Base-by-base conservation (phyloP, 1,140 invertebrate genomes). In the Bombus turneri region DNA sequence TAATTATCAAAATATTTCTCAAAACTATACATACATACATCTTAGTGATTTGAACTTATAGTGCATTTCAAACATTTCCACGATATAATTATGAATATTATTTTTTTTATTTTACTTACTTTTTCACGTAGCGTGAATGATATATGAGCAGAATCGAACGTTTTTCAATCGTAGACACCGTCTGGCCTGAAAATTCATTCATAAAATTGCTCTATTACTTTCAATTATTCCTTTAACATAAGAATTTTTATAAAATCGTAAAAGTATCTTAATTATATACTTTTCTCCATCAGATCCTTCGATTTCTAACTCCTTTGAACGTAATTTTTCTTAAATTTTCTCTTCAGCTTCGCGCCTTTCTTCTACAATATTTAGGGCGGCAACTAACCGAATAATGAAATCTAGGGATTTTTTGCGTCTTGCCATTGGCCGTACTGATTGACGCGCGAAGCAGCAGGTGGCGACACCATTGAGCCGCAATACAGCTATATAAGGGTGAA, bases 381-480 rank as follows among this genome's bases (percentile, higher is more conserved):
- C 43, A 22, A 53, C 28, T 37, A 53, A 41, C 6, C 12, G 43
- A 78, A 79, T 22, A 13, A 31, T 9, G 2, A 2, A 18, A 28
- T 22, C 47, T 69, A 83, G 74, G 41, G 43, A 71, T 47, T 41
- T 69, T 69, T 79, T 15, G 2, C 28, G 75, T 59, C 13, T 39
- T 69, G 47, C 47, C n/a, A 77, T 77, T 87, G 85, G 78, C 37
- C 2, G 41, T 15, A n/a, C 25, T 76, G 82, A 22, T 57, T n/a
- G n/a, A 84, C 82, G 82, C 82, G 82, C 31, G 64, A 86, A 81
- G 28, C 5, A 71, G 53, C 69, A 82, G 76, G 77, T 82, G 80
- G 69, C 83, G 83, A 85, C 57, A 81, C 47, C 37, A 59, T 83
- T 77, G 87, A 85, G 72, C 43, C 71, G 34, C 62, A 8, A 68